Evolutionary conservation across 2,888 invertebrate species (phyloP), one percentile per base, ranked within the genome.

Genomic region (Micoletzkya japonica): DNA sequence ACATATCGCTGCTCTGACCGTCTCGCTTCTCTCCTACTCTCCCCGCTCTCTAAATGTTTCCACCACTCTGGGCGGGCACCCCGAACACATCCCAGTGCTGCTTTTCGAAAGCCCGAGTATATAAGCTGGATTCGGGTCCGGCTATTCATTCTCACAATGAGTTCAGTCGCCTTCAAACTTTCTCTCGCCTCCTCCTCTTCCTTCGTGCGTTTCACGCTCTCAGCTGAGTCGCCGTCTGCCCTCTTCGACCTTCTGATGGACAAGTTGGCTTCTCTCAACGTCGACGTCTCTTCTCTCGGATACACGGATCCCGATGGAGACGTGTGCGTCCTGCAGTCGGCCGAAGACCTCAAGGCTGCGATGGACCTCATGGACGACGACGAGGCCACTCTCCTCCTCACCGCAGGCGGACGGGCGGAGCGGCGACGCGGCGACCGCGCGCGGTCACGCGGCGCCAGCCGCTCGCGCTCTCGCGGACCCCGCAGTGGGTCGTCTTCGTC

Each of bases 161-260:
- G 37, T 37, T 37, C 59, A 59, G 59, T 59, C 59, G 39, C 36
- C 59, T 59, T 59, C 59, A 59, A 59, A n/a, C 20, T 59, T 7
- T 39, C 59, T 37, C n/a, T n/a, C n/a, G n/a, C n/a, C n/a, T 59
- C 26, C 28, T 36, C 37, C 26, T 37, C 36, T 37, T 37, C 59
- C 26, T 59, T 59, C 59, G 28, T 39, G 36, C 59, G 59, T 59
- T 59, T 59, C 37, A 37, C 59, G 26, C 59, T 59, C 24, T 59
- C 59, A 26, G 59, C 59, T 24, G 59, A 59, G 36, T 59, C 59
- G 3, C 59, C 37, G 1, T 2, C 37, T 4, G 59, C 36, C 36
- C 59, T 59, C 20, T 59, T 59, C 37, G 36, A 20, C 26, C 37
- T 37, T 59, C 59, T 59, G 26, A 36, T 37, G n/a, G 36, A 36